Conservation (phyloP, 2,113 vertebrate species). For the Carassius carassius region DNA sequence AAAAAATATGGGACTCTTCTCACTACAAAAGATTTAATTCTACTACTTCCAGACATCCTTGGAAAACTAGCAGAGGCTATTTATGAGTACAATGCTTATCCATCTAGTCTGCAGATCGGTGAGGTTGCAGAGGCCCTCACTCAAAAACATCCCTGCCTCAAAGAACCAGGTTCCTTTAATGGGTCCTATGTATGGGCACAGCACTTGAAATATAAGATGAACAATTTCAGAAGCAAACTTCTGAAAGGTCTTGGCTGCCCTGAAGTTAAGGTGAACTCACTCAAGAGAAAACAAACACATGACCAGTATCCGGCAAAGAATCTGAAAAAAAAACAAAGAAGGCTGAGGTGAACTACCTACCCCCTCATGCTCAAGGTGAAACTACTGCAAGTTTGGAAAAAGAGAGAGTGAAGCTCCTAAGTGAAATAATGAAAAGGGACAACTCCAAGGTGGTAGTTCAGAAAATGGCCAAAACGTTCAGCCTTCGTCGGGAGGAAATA, state of each 20-base stretch:
- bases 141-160: conserved; percentile 13
- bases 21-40: conserved; percentile 1
- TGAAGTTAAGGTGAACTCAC: conserved; percentile 27
- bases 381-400: too few relatives aligned
- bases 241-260: conserved; percentile 25
- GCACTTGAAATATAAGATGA: conserved; percentile 32
- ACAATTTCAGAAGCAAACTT: conserved; percentile 38
- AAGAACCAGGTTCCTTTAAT: conserved; percentile 31
- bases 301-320: conserved; percentile 1
- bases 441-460: too few relatives aligned
- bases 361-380: too few relatives aligned
- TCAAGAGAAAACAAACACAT: conserved; percentile 7
- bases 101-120: conserved; percentile 26
- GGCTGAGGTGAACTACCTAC: too few relatives aligned
- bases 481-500: too few relatives aligned
- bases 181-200: conserved; percentile 3
- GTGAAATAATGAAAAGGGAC: too few relatives aligned
- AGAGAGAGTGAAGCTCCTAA: too few relatives aligned
- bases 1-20: conserved; percentile 1
- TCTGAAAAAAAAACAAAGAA: neutral
- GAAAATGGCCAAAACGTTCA: too few relatives aligned
- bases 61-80: conserved; percentile 23
- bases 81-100: conserved; percentile 37
- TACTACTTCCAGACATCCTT: conserved; percentile 11
- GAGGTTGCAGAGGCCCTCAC: neutral